phyloP scores from a whole-genome alignment of 2,113 vertebrate species.

The Calyptommatus sinebrachiatus region DNA sequence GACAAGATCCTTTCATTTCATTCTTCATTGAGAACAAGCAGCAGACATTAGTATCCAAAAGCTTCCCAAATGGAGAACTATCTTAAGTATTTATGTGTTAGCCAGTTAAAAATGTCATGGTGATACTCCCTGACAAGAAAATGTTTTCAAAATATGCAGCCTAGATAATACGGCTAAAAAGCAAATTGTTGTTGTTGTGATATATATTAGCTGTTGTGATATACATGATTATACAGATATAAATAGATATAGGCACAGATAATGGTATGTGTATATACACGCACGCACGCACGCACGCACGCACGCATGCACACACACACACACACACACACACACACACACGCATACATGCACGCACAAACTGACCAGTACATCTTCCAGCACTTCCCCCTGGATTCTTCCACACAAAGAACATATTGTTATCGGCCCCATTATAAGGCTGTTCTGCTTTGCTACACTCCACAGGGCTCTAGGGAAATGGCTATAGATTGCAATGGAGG shows the following conservation, averaged over 20 bases:
- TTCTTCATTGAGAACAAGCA: conserved; percentile 64
- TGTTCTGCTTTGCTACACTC: conserved; percentile 79
- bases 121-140: conserved; percentile 83
- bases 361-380: conserved; percentile 77
- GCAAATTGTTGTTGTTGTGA: conserved; percentile 50
- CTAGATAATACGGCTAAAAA: conserved; percentile 82
- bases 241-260: not conserved
- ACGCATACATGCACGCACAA: not conserved
- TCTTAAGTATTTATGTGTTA: conserved; percentile 74
- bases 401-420: conserved; percentile 96
- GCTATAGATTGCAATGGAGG: conserved; percentile 87
- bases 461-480: conserved; percentile 85
- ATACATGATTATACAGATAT: no score
- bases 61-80: conserved; percentile 63
- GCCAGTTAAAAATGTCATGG: conserved; percentile 79
- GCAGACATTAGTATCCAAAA: conserved; percentile 61
- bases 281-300: not conserved
- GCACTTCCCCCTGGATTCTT: conserved; percentile 89
- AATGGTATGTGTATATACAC: not conserved
- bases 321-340: not conserved
- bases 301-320: not conserved
- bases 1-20: conserved; percentile 44
- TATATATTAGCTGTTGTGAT: conserved; percentile 70
- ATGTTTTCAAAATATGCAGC: conserved; percentile 84
- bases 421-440: conserved; percentile 88